phyloP scores from a whole-genome alignment of 2,113 vertebrate genomes.

The Miniopterus natalensis region DNA sequence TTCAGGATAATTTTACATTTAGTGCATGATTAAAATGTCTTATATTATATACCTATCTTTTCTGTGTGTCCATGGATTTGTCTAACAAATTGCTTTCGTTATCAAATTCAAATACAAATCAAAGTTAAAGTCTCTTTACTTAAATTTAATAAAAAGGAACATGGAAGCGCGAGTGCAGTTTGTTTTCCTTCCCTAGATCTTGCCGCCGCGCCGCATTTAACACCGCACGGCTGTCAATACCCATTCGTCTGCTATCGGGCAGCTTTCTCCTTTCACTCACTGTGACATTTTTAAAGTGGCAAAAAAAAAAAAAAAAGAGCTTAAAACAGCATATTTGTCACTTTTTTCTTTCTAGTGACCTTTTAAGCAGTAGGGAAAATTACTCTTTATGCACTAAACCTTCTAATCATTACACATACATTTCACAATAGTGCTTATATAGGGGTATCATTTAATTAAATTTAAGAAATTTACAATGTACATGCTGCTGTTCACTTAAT shows the following conservation, averaged over 20 bases:
- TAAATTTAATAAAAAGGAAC: constrained; percentile 82
- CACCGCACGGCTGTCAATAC: constrained; percentile 84
- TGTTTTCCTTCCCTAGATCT: constrained; percentile 84
- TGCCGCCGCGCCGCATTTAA: constrained; percentile 82
- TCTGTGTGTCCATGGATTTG: constrained; percentile 34
- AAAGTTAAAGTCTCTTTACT: constrained; percentile 67
- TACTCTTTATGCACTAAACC: constrained; percentile 82
- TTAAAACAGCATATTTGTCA: constrained; percentile 85
- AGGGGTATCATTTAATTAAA: constrained; percentile 83
- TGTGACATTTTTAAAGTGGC: constrained; percentile 87
- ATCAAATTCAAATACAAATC: constrained; percentile 75
- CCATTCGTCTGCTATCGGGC: constrained; percentile 83
- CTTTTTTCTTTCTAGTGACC: constrained; percentile 86
- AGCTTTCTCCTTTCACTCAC: constrained; percentile 87
- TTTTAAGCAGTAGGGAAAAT: constrained; percentile 86
- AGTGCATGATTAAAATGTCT: constrained; percentile 77
- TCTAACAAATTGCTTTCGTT: constrained; percentile 75
- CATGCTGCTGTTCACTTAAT: constrained; percentile 85
- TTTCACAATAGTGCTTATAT: constrained; percentile 77
- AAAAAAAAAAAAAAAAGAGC: constrained; percentile 83
- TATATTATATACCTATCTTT: constrained; percentile 73
- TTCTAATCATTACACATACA: constrained; percentile 81
- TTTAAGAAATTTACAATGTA: constrained; percentile 83
- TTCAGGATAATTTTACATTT: constrained; percentile 82
- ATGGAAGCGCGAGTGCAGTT: constrained; percentile 77